phyloP scores from a whole-genome alignment of 2,888 invertebrate species.

The Mechanitis messenoides region DNA sequence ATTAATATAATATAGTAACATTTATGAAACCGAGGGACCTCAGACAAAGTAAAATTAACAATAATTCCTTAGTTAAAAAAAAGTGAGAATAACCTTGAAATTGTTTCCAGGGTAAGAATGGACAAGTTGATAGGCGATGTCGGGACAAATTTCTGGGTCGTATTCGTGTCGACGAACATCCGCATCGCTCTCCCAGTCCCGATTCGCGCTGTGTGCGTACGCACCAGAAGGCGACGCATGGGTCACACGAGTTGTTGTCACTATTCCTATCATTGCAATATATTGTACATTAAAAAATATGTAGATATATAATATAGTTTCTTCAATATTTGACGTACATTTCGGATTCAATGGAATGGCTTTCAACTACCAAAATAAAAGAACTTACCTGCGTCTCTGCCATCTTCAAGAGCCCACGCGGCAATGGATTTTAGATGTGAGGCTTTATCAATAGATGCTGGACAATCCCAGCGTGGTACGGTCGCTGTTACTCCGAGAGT shows the following conservation, averaged over 20 bases:
- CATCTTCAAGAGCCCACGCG: slow-evolving; percentile 76
- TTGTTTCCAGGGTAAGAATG: slow-evolving; percentile 25
- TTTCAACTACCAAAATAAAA: background rate
- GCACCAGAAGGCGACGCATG: slow-evolving; percentile 84
- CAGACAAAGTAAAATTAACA: too few relatives aligned
- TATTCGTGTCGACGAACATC: slow-evolving; percentile 52
- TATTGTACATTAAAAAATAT: background rate
- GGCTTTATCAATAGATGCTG: slow-evolving; percentile 61
- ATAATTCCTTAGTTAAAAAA: slow-evolving; percentile 9
- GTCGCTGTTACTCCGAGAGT: slow-evolving; percentile 80
- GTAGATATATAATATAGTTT: background rate
- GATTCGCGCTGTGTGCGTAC: slow-evolving; percentile 79
- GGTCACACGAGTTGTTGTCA: slow-evolving; percentile 86
- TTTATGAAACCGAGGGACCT: too few relatives aligned
- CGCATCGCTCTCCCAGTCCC: slow-evolving; percentile 85
- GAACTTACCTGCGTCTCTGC: slow-evolving; percentile 48
- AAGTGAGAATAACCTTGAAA: slow-evolving; percentile 23
- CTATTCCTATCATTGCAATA: slow-evolving; percentile 67
- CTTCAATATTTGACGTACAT: background rate
- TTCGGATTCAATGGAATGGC: background rate
- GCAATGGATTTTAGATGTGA: slow-evolving; percentile 80
- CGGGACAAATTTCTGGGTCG: slow-evolving; percentile 61
- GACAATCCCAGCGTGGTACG: slow-evolving; percentile 77
- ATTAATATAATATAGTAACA: too few relatives aligned
- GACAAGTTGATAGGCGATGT: slow-evolving; percentile 31